Conservation (phyloP, 2,888 invertebrate species). For the Sinhomidia bicolor region DNA sequence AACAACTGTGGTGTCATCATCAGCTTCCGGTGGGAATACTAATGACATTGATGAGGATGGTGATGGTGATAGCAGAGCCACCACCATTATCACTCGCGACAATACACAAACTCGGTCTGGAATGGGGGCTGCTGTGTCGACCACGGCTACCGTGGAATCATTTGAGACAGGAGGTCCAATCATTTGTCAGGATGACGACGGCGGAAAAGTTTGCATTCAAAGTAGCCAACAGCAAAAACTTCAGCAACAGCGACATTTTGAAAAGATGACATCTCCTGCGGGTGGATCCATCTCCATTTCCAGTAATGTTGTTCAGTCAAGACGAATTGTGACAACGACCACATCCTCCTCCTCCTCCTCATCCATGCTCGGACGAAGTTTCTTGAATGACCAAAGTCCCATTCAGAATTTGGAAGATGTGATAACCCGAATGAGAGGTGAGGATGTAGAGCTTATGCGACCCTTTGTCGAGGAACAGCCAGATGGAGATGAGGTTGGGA, state of each 20-base stretch:
- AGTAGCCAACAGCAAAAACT: conserved; percentile 27
- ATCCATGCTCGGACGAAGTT: conserved; percentile 82
- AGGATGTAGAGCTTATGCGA: conserved; percentile 82
- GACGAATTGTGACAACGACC: conserved; percentile 54
- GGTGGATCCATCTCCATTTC: conserved; percentile 43
- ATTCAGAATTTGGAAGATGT: conserved; percentile 90
- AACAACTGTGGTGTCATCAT: conserved; percentile 29
- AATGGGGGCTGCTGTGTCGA: conserved; percentile 19
- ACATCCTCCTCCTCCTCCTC: conserved; percentile 1
- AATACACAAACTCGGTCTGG: conserved; percentile 29
- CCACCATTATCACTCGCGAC: background rate
- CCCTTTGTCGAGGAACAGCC: conserved; percentile 51
- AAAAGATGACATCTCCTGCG: background rate
- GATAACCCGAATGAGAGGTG: conserved; percentile 89
- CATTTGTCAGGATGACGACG: conserved; percentile 34
- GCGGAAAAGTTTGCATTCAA: conserved; percentile 48
- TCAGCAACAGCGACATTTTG: conserved; percentile 33
- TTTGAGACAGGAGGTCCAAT: conserved; percentile 35
- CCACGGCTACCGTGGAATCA: conserved; percentile 15
- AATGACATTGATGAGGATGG: background rate
- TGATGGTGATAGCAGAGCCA: background rate
- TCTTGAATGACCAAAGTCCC: conserved; percentile 87
- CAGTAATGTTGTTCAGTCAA: conserved; percentile 51
- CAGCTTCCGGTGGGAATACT: conserved; percentile 5
- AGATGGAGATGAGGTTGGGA: background rate